Base-by-base conservation (phyloP, 2,888 invertebrate species). In the Platycheirus albimanus region DNA sequence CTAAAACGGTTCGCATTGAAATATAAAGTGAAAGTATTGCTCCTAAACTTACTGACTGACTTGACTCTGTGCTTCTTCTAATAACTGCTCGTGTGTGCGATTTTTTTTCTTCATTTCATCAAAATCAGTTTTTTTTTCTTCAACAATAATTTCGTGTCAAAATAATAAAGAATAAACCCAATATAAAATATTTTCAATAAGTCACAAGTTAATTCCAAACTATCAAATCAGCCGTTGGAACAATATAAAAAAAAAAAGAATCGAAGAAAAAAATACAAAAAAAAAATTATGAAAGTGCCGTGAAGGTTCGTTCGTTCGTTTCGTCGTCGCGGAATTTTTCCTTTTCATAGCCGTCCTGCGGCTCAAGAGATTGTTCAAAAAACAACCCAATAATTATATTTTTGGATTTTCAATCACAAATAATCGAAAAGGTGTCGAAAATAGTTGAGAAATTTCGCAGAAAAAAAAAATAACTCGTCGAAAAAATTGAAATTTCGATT, bases 21-120 rank as follows among this genome's bases (percentile, higher is more conserved):
- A 83, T 64, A 69, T 78, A 78, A 78, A 83, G 83, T 83, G 83
- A 83, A 83, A 83, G 83, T 83, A 83, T 78, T 83, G 77, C 78
- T 76, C 63, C 77, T 63, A 58, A 56, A 58, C 24, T 56, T 58
- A 45, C 45, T 19, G 43, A 43, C 43, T 45, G 38, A 58, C 64
- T 77, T 72, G 74, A 80, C 66, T 80, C 47, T 77, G 41, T 67
- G 54, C 66, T 64, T 64, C 43, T 61, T 56, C n/a, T n/a, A n/a
- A n/a, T 56, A 36, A 38, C 72, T 83, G 72, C 69, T 74, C 64
- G 76, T 77, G 75, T 75, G 74, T 78, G 77, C 83, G 77, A 83
- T 78, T 77, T 72, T 77, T 66, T 51, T 41, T 38, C 54, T 74
- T 61, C 43, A 43, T 77, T 71, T 63, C 61, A 36, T 56, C 64